Base-by-base conservation (phyloP, 2,888 invertebrate species). In the Oxycera nigricornis region DNA sequence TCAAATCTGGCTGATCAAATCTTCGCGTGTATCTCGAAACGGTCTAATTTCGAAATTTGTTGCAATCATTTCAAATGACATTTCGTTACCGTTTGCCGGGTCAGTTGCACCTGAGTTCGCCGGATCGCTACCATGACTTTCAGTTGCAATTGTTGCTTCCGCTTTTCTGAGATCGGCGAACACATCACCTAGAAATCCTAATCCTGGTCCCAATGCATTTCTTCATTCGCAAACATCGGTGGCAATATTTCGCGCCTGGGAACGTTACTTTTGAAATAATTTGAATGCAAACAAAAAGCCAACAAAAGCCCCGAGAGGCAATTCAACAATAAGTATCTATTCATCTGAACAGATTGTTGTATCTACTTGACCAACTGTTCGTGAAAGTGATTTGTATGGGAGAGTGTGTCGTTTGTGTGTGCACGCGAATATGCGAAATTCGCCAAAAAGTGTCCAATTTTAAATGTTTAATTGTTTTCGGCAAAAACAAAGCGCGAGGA, bases 181-280 rank as follows among this genome's bases (percentile, higher is more conserved):
- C 68, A 68, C 17, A 70, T 70, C 55, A 70, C 70, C 30, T 70
- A 68, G 55, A 31, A 70, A 22, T 22, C n/a, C 20, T 2, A 3
- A 4, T 20, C 52, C 24, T 2, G 52, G 11, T 35, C 24, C 52
- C 20, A 22, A 22, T 22, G 52, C 22, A 55, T 3, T n/a, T 9
- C 11, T 55, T 55, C 52, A 55, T 9, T 6, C 24, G 22, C 52
- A 55, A 22, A 3, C 52, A 22, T 24, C n/a, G n/a, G n/a, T n/a
- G n/a, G n/a, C n/a, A n/a, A n/a, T 55, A 4, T 35, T 35, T 35
- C 14, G 17, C 17, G 52, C 22, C 17, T 17, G 22, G 24, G 11
- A 24, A 55, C 52, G 22, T 6, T 55, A 9, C 9, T 20, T 55
- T 55, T 24, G 24, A 55, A 55, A 55, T 4, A n/a, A 22, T 55